Conservation (phyloP, 2,113 vertebrate species). For the Oncorhynchus clarkii region DNA sequence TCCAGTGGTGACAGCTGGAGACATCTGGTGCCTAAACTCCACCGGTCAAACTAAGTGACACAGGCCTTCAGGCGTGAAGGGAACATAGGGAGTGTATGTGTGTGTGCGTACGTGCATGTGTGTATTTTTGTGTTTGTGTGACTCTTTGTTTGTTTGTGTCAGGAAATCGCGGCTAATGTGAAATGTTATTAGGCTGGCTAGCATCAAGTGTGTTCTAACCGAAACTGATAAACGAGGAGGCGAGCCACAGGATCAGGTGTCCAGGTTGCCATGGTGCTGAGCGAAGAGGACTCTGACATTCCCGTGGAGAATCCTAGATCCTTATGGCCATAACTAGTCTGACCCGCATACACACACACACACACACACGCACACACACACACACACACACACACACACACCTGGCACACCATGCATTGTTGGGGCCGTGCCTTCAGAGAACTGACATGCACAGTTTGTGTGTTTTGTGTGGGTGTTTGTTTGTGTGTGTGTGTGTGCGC, state of each 20-base stretch:
- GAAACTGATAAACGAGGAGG: constrained; percentile 7
- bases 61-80: constrained; percentile 49
- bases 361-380: background rate
- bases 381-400: too few species aligned
- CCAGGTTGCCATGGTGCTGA: constrained; percentile 18
- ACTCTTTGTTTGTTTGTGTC: background rate
- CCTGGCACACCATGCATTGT: background rate
- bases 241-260: constrained; percentile 16
- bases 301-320: background rate
- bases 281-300: background rate
- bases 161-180: constrained; percentile 18
- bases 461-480: background rate
- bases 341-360: constrained; percentile 5
- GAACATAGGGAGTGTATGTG: background rate
- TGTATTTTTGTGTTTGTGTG: constrained; percentile 5
- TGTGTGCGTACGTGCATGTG: constrained; percentile 18
- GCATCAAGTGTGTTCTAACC: background rate
- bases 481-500: background rate
- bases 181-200: constrained; percentile 19
- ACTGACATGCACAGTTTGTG: background rate
- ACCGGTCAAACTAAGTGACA: constrained; percentile 73
- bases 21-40: constrained; percentile 74
- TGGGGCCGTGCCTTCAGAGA: constrained; percentile 10
- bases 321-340: background rate
- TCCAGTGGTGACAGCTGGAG: constrained; percentile 70